Base-by-base conservation (phyloP, 2,888 invertebrate species). In the Stenichneumon culpator region DNA sequence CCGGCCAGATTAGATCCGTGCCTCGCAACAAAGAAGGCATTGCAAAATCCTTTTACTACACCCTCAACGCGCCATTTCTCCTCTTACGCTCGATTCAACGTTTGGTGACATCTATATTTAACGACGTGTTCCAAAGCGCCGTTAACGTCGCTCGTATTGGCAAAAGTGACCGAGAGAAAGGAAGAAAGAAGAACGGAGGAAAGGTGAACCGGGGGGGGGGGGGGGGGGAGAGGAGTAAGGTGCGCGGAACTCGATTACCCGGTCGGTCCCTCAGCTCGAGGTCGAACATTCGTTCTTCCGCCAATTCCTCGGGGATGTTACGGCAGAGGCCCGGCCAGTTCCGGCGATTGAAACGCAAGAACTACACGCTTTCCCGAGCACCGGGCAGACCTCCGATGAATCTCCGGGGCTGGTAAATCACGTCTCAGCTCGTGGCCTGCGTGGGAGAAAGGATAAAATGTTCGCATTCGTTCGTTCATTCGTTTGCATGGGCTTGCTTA, bases 1-100 rank as follows among this genome's bases (percentile, higher is more conserved):
- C 88, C 82, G 68, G 86, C 68, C 70, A 87, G 87, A 89, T 89
- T 89, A 87, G 86, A 89, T 88, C 77, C 78, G 81, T 78, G 68
- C 82, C 75, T 60, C 36, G 67, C 28, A 47, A 50, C 60, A 74
- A 86, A 87, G 83, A 84, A 80, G 72, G 63, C 72, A 77, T 80
- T 39, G 63, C 72, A 73, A 79, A 50, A 75, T 82, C 69, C 44
- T 28, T 80, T 79, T 75, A 63, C 82, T 32, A 50, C 52, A 44
- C 36, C 65, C 63, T 68, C 44, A 50, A 47, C 65, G 36, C 68
- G 28, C 47, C 50, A 50, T 72, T 69, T 47, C 19, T 70, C 16
- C 50, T 70, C 60, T 68, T 50, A 16, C 32, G 16, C 67, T 69
- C 77, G 63, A 72, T 65, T 83, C 74, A 50, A 52, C 14, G 19